These are phyloP conservation scores for Thecocarcelia acutangulata DNA, from an alignment of 2,888 invertebrate genomes.

Conservation along the genomic window DNA sequence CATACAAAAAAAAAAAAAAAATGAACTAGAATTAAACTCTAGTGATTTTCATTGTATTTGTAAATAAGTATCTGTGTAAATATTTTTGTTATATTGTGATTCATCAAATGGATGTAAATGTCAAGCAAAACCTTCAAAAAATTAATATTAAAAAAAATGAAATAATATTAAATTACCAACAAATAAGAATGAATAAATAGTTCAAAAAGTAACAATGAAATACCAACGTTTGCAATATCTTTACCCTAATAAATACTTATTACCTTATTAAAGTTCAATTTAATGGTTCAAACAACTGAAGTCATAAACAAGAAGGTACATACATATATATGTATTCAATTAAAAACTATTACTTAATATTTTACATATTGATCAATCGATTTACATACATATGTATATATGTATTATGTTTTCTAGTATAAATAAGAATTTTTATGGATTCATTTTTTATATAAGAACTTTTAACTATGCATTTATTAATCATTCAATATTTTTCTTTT, in stretches of 20 bases:
- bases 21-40: constrained; percentile 23
- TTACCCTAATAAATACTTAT: too few species aligned
- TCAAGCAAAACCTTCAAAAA: constrained; percentile 48
- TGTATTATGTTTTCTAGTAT: not conserved
- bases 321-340: too few species aligned
- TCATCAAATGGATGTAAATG: constrained; percentile 63
- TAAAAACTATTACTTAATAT: too few species aligned
- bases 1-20: constrained; percentile 20
- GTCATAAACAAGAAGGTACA: too few species aligned
- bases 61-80: constrained; percentile 51
- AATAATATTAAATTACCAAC: constrained; percentile 4
- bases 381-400: not conserved
- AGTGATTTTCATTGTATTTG: constrained; percentile 37
- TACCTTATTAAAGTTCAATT: too few species aligned
- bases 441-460: constrained; percentile 22
- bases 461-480: constrained; percentile 52
- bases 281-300: too few species aligned
- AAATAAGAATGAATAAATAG: constrained; percentile 22
- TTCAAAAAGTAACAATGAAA: too few species aligned
- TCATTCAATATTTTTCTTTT: constrained; percentile 60
- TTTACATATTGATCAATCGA: too few species aligned
- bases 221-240: too few species aligned
- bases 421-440: constrained; percentile 47
- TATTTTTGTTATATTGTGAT: constrained; percentile 65
- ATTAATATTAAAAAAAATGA: constrained; percentile 34